Percentiles rank a stretch among this genome's conserved stretches.
Conservation (phyloP, 2,113 vertebrate genomes). For the Gorsachius goisagi region DNA sequence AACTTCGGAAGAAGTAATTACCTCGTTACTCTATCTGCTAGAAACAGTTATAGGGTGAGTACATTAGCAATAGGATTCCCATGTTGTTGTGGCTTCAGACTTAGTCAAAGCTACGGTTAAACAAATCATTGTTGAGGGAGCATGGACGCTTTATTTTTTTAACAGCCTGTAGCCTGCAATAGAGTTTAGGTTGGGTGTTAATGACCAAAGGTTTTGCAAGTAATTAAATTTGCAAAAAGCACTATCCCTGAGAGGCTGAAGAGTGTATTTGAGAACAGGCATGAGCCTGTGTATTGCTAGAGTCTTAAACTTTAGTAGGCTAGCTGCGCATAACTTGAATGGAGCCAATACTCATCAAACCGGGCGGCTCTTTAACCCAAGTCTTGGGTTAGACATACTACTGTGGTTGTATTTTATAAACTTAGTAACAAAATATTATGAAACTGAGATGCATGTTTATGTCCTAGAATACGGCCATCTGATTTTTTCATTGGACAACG, state of each 20-base stretch:
- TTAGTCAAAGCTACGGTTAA: background rate
- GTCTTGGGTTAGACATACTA: background rate
- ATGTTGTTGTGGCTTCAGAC: background rate
- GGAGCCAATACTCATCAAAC: background rate
- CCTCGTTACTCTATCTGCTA: background rate
- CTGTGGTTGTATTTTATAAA: background rate
- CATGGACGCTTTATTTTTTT: constrained; percentile 55
- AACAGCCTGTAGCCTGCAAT: constrained; percentile 67
- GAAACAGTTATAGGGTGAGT: background rate
- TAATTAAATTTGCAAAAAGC: constrained; percentile 69
- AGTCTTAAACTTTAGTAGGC: background rate
- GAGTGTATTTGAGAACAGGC: background rate
- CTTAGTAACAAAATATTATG: background rate
- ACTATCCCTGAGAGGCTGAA: constrained; percentile 57
- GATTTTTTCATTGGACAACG: background rate
- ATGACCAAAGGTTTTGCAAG: constrained; percentile 75
- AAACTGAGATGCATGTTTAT: background rate
- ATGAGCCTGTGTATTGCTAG: background rate
- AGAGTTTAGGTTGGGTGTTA: constrained; percentile 73
- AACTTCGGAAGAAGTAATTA: background rate
- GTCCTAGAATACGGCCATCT: background rate
- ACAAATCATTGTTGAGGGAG: constrained; percentile 25
- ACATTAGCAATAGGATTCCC: background rate
- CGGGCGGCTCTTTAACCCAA: background rate
- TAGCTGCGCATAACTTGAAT: accelerated